Base-by-base conservation (phyloP, 2,888 invertebrate species). In the Ophioninae sp. region DNA sequence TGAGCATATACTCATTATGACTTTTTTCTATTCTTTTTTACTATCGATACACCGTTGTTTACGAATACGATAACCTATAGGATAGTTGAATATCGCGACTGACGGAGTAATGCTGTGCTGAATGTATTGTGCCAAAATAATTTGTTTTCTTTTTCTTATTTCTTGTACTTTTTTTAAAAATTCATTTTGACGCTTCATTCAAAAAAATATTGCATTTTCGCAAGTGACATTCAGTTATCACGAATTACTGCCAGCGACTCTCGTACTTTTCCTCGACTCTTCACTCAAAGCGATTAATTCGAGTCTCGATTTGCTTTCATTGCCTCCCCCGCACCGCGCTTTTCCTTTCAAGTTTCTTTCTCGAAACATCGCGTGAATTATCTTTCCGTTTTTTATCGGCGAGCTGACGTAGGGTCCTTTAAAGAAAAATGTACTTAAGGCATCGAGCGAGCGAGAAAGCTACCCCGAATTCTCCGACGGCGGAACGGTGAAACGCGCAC, bases 81-180 rank as follows among this genome's bases (percentile, higher is more conserved):
- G 85, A 85, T 90, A 90, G 87, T 85, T 85, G 59, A 88, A 90
- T 88, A 88, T 85, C 89, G 88, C 85, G 85, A 88, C 88, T 88
- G 87, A 89, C 88, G 88, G 89, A 91, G 78, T 88, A 90, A 90
- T 88, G 82, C 88, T 88, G 88, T 88, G 88, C 87, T 84, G 88
- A 89, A 89, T 91, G 86, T 90, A 91, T 87, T 91, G 92, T 92
- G 92, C 92, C 92, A 92, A 92, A 92, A 91, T 88, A 88, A 90
- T 88, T 87, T 77, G 30, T 50, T 50, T 50, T 13, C 13, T 30
- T 8, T 10, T 44, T 10, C 13, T 8, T 75, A 64, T 50, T 64
- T 81, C 62, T 84, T 74, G n/a, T 30, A 1, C 30, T 84, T 87
- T 85, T 73, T 86, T 86, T 85, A n/a, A n/a, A n/a, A n/a, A 20